Percentiles rank a stretch among this genome's conserved stretches.
Evolutionary conservation across 2,888 invertebrate species (phyloP).

Genomic region (Drosophila melanosoma): DNA sequence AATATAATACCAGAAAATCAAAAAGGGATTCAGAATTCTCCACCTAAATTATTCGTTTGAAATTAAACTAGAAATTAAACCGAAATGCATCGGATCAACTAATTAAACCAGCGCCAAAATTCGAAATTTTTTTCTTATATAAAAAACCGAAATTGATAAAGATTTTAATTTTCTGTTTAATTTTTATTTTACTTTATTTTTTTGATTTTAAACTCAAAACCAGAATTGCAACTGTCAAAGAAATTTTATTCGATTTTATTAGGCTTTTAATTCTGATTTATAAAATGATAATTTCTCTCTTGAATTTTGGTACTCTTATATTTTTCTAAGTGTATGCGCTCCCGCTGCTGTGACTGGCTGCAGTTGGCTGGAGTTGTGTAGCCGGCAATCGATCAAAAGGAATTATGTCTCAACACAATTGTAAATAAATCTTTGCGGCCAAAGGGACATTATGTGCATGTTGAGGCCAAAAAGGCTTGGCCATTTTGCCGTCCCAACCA

Average conservation of each 20-base stretch:
- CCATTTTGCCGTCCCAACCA: conserved; percentile 43
- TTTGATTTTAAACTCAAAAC: neutral
- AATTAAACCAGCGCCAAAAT: neutral
- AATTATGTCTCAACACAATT: conserved; percentile 81
- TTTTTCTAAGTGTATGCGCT: conserved; percentile 1
- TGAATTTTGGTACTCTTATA: neutral
- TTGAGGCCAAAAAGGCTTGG: conserved; percentile 61
- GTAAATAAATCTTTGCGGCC: conserved; percentile 81
- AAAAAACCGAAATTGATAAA: neutral
- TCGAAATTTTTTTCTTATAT: neutral
- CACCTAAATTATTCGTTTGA: neutral
- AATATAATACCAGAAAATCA: too few relatives aligned
- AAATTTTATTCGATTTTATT: neutral
- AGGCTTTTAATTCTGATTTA: neutral
- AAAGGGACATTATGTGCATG: conserved; percentile 77
- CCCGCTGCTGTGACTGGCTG: neutral
- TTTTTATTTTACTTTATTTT: too few relatives aligned
- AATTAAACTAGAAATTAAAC: neutral
- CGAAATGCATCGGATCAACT: neutral
- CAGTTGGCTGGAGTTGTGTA: conserved; percentile 22
- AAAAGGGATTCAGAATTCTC: neutral
- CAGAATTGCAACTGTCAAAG: neutral
- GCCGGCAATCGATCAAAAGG: conserved; percentile 76
- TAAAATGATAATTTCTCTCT: too few relatives aligned
- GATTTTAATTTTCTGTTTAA: too few relatives aligned